These are phyloP conservation scores for Oncorhynchus clarkii DNA, from an alignment of 2,113 vertebrate genomes.

Conservation along the genomic window DNA sequence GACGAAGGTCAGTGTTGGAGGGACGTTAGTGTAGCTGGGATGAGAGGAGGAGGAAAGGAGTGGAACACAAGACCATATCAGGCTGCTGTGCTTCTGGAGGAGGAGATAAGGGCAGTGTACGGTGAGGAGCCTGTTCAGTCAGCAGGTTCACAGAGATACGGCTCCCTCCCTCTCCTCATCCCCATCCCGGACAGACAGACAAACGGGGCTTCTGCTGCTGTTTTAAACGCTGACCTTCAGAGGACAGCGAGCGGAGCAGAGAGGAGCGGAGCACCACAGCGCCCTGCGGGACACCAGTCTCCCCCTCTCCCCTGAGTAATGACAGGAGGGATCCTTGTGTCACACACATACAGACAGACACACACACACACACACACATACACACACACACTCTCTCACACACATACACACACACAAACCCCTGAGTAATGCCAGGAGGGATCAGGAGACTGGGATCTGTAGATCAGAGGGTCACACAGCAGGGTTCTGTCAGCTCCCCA, in stretches of 20 bases:
- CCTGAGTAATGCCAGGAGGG: neutral
- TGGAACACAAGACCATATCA: constrained; percentile 30
- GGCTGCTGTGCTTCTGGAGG: constrained; percentile 34
- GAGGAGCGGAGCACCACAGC: neutral
- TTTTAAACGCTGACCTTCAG: constrained; percentile 8
- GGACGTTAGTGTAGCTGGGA: constrained; percentile 11
- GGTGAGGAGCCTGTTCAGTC: constrained; percentile 17
- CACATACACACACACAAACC: no score
- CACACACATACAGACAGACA: neutral
- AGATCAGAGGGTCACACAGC: neutral
- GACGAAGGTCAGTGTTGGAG: constrained; percentile 38
- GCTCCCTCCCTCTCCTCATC: neutral
- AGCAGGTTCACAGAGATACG: constrained; percentile 15
- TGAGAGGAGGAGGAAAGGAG: constrained; percentile 1
- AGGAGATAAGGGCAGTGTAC: constrained; percentile 35
- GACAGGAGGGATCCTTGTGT: no score
- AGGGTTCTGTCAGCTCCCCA: neutral
- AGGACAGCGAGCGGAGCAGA: neutral
- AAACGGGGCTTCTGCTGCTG: neutral
- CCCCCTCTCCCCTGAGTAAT: neutral
- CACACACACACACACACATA: neutral
- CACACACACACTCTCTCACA: neutral
- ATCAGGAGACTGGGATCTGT: neutral
- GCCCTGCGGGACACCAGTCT: neutral
- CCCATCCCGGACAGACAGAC: neutral